Percentiles rank a stretch among this genome's conserved stretches.
phyloP scores from a whole-genome alignment of 1,140 invertebrate species.

The Chlorops oryzae region DNA sequence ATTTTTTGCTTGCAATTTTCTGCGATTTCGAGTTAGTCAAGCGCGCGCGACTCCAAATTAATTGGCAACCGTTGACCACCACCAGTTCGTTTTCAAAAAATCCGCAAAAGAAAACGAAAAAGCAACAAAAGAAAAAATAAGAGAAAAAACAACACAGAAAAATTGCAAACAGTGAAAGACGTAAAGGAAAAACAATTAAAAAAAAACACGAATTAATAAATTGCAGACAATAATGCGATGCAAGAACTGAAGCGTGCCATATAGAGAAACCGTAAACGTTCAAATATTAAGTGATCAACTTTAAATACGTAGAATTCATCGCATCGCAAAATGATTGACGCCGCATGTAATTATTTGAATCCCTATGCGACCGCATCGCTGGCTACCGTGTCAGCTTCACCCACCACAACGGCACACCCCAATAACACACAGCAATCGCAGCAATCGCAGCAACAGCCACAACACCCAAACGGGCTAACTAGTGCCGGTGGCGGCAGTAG shows the following conservation, averaged over 20 bases:
- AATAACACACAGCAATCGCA: slow-evolving; percentile 19
- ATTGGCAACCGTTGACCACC: too few relatives aligned
- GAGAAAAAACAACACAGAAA: slow-evolving; percentile 3
- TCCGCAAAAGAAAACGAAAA: not conserved
- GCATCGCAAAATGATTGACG: slow-evolving; percentile 44
- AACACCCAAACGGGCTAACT: slow-evolving; percentile 14
- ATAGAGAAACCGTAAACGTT: not conserved
- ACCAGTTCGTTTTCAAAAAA: too few relatives aligned
- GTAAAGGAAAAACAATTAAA: not conserved
- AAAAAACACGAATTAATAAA: not conserved
- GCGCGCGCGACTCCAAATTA: too few relatives aligned
- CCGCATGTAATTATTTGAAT: slow-evolving; percentile 44
- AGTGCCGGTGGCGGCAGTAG: slow-evolving; percentile 10
- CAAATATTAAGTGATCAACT: not conserved
- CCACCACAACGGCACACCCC: slow-evolving; percentile 4
- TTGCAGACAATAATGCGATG: not conserved
- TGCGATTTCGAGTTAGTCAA: too few relatives aligned
- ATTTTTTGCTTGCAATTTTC: too few relatives aligned
- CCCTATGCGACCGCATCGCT: slow-evolving; percentile 24
- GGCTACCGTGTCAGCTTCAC: not conserved
- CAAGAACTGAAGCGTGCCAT: not conserved
- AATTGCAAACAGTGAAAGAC: not conserved
- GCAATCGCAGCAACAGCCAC: slow-evolving; percentile 21
- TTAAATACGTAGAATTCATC: not conserved
- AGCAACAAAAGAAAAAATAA: slow-evolving; percentile 1